Conservation (phyloP, 2,113 vertebrate species). For the Poicephalus meyeri region DNA sequence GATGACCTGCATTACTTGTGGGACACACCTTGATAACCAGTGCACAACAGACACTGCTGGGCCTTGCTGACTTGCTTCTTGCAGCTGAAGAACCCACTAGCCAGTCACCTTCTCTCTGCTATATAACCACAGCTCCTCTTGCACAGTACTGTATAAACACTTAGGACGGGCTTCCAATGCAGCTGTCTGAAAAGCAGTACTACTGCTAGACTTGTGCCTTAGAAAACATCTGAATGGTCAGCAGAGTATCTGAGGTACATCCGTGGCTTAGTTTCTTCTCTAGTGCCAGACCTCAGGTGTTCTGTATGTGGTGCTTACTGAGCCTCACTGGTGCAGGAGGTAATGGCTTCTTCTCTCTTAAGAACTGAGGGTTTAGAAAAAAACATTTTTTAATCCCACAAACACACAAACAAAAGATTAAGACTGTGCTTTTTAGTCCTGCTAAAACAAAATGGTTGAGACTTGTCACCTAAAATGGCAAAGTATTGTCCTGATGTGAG, state of each 20-base stretch:
- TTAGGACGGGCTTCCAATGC: fast-evolving
- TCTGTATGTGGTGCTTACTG: fast-evolving
- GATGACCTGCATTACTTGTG: fast-evolving
- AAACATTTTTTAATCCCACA: not conserved
- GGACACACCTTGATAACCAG: not conserved
- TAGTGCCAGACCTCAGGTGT: not conserved
- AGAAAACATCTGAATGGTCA: not conserved
- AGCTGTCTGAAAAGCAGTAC: not conserved
- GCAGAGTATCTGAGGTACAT: not conserved
- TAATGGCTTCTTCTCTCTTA: not conserved
- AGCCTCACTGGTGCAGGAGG: not conserved
- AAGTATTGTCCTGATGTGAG: fast-evolving
- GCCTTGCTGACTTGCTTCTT: not conserved
- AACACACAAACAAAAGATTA: not conserved
- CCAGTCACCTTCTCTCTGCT: not conserved
- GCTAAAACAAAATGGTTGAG: not conserved
- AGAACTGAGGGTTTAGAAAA: not conserved
- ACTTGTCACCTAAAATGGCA: not conserved
- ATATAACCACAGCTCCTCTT: not conserved
- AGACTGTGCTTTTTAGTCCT: not conserved
- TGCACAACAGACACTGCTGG: not conserved
- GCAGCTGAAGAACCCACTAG: not conserved
- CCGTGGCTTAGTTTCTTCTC: fast-evolving
- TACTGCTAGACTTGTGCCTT: not conserved
- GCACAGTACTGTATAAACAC: fast-evolving